These are phyloP conservation scores for Oncorhynchus keta DNA, from an alignment of 2,113 vertebrate genomes.

Conservation along the genomic window DNA sequence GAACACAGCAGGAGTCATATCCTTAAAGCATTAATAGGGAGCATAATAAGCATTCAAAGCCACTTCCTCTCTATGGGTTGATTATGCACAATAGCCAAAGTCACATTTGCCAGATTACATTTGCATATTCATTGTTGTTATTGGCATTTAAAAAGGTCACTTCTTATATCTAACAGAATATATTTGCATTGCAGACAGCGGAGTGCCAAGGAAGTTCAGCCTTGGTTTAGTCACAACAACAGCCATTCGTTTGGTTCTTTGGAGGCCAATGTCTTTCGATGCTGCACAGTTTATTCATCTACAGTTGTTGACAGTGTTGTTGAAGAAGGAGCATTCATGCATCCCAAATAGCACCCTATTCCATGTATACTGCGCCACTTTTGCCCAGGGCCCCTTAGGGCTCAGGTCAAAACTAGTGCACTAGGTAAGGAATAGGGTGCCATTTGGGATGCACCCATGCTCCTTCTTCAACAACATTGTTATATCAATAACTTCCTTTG, in stretches of 20 bases:
- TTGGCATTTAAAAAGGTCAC: slow-evolving; percentile 53
- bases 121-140: slow-evolving; percentile 55
- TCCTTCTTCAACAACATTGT: no score
- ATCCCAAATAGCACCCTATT: no score
- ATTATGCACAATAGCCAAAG: slow-evolving; percentile 42
- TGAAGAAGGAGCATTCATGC: background rate
- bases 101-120: slow-evolving; percentile 24
- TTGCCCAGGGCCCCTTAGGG: no score
- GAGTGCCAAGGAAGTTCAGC: slow-evolving; percentile 21
- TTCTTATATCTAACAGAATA: slow-evolving; percentile 12
- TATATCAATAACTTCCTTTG: no score
- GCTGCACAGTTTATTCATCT: background rate
- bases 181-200: slow-evolving; percentile 48
- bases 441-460: no score
- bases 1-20: slow-evolving; percentile 31
- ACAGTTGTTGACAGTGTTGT: background rate
- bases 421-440: no score
- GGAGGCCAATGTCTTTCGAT: background rate
- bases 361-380: no score
- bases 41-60: slow-evolving; percentile 7
- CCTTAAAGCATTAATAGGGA: background rate
- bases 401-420: no score
- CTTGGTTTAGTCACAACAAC: background rate
- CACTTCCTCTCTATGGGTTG: slow-evolving; percentile 16
- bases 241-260: background rate